Conservation (phyloP, 2,113 vertebrate species). For the Callipepla squamata region DNA sequence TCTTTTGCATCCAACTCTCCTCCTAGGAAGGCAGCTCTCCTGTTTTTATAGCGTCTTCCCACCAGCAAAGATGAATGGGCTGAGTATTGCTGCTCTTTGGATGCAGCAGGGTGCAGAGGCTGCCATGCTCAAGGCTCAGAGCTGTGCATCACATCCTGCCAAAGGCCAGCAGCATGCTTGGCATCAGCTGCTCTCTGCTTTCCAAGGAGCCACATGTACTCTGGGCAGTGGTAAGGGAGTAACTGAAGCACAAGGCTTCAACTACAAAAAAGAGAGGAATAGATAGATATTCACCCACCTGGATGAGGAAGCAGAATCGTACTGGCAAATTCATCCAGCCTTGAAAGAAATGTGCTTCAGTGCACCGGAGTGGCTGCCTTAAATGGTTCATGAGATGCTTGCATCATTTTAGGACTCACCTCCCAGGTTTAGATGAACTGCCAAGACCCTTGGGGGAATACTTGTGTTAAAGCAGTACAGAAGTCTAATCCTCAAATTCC, state of each 20-base stretch:
- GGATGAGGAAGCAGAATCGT: neutral
- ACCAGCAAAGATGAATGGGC: neutral
- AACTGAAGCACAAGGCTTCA: neutral
- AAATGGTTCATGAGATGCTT: neutral
- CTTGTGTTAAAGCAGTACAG: neutral
- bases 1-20: neutral
- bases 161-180: neutral
- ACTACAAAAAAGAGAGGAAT: neutral
- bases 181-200: neutral
- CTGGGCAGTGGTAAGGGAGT: neutral
- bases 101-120: rapidly evolving
- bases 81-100: neutral
- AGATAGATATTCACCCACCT: neutral
- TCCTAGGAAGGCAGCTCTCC: neutral
- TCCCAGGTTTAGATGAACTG: neutral
- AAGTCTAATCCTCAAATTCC: slow-evolving; percentile 2
- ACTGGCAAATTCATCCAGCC: neutral
- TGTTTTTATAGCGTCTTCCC: neutral
- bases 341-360: neutral
- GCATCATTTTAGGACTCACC: neutral
- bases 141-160: rapidly evolving
- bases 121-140: neutral
- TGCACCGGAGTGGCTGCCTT: neutral
- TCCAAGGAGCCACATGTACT: neutral
- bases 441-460: neutral